Conservation (phyloP, 2,797 vertebrate genomes). For the Melanotaenia boesemani region DNA sequence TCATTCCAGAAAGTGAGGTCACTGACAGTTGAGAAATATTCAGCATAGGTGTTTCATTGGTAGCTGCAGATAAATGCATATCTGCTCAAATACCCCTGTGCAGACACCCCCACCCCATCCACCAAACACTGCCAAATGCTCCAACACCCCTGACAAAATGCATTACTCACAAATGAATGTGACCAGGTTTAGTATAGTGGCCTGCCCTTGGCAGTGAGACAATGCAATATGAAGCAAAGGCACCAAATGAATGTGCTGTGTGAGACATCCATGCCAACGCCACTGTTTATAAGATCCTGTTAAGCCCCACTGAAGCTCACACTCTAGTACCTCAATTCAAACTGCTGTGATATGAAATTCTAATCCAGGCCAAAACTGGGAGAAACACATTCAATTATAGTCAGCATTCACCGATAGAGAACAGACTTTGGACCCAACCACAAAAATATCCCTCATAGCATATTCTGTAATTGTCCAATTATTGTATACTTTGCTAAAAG, state of each 20-base stretch:
- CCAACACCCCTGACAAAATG: constrained; percentile 62
- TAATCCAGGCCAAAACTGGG: constrained; percentile 47
- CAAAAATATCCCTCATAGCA: constrained; percentile 49
- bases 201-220: constrained; percentile 54
- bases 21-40: constrained; percentile 73
- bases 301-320: constrained; percentile 53
- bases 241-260: constrained; percentile 56
- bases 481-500: constrained; percentile 64
- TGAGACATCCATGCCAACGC: constrained; percentile 51
- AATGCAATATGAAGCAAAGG: constrained; percentile 64
- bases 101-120: constrained; percentile 17
- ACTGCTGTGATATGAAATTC: constrained; percentile 68
- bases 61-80: constrained; percentile 55
- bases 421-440: constrained; percentile 18
- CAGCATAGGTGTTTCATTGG: constrained; percentile 69
- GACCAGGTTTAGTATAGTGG: constrained; percentile 62
- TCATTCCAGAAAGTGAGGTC: constrained; percentile 74
- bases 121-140: constrained; percentile 40
- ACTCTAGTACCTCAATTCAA: constrained; percentile 54
- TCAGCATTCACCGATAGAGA: constrained; percentile 41
- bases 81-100: constrained; percentile 55
- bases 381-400: constrained; percentile 53
- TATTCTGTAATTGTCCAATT: constrained; percentile 65
- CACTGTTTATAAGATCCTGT: constrained; percentile 62
- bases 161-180: constrained; percentile 72